Evolutionary conservation across 2,888 invertebrate species (phyloP).

Genomic region (Eilema griseolum): DNA sequence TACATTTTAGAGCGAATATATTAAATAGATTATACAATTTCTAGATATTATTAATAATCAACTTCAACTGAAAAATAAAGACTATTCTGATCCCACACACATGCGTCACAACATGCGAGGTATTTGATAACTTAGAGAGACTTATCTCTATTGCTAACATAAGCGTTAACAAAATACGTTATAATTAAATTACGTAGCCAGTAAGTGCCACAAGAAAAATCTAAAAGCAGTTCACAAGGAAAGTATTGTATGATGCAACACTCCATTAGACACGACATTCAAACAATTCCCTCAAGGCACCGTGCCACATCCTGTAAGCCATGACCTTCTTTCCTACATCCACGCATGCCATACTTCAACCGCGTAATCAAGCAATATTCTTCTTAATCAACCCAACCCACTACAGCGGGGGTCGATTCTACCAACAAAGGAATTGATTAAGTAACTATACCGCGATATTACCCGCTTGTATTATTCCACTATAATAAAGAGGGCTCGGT

Average conservation of each 20-base stretch:
- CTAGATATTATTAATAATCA: too few relatives aligned
- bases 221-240: not conserved
- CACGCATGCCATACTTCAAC: conserved; percentile 77
- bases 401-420: conserved; percentile 79
- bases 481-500: conserved; percentile 85
- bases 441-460: conserved; percentile 86
- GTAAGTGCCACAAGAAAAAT: not conserved
- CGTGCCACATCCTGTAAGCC: conserved; percentile 54
- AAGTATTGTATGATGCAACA: conserved; percentile 8
- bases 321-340: conserved; percentile 59
- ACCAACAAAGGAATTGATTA: conserved; percentile 87
- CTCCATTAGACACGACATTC: conserved; percentile 13
- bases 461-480: conserved; percentile 83
- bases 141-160: not conserved
- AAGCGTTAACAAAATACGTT: not conserved
- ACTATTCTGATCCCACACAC: not conserved
- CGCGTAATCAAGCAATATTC: conserved; percentile 86
- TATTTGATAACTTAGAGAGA: too few relatives aligned
- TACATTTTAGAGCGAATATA: too few relatives aligned
- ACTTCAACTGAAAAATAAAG: too few relatives aligned
- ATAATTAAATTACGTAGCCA: not conserved
- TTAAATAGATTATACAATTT: too few relatives aligned
- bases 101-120: too few relatives aligned
- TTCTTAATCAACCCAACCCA: conserved; percentile 87
- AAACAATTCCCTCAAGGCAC: conserved; percentile 20